These are phyloP conservation scores for Geodia barretti DNA, from an alignment of 37 sponge, comb jelly and placozoan genomes.

Conservation along the genomic window DNA sequence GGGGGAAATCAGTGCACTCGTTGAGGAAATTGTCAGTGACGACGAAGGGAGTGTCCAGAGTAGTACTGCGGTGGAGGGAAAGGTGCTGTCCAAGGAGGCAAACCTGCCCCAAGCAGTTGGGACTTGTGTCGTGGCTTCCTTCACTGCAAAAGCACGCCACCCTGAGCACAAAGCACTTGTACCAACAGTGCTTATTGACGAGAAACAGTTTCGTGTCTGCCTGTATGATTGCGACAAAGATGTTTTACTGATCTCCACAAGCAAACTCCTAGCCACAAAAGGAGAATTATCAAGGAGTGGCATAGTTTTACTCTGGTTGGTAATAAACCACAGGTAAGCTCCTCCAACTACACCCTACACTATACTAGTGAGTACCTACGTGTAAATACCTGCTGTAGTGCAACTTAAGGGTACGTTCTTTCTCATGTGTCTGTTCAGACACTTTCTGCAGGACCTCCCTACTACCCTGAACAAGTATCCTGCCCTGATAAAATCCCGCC, in stretches of 20 bases:
- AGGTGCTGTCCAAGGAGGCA: slow-evolving; percentile 6
- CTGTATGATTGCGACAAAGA: not conserved
- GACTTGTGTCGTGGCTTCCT: not conserved
- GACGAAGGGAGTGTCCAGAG: not conserved
- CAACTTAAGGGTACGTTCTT: not conserved
- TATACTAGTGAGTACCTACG: not conserved
- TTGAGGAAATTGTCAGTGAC: slow-evolving; percentile 1
- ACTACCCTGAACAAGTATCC: not conserved
- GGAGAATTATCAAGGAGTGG: slow-evolving; percentile 1
- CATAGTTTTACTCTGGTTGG: not conserved
- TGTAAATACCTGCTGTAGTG: not conserved
- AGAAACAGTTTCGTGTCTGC: not conserved
- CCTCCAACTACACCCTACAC: not conserved
- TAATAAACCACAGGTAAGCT: slow-evolving; percentile 20
- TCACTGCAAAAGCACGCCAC: slow-evolving; percentile 14
- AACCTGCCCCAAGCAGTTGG: slow-evolving; percentile 13
- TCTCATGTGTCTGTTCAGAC: slow-evolving; percentile 4
- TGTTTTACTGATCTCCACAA: not conserved
- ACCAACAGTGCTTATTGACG: not conserved
- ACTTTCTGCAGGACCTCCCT: slow-evolving; percentile 2
- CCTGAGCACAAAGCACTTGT: not conserved
- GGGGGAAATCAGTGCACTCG: not conserved
- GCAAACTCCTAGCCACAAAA: slow-evolving; percentile 1
- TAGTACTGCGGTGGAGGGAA: not conserved
- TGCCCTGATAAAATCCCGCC: slow-evolving; percentile 5